Evolutionary conservation across 2,797 vertebrate species (phyloP).

Genomic region (Anniella stebbinsi): DNA sequence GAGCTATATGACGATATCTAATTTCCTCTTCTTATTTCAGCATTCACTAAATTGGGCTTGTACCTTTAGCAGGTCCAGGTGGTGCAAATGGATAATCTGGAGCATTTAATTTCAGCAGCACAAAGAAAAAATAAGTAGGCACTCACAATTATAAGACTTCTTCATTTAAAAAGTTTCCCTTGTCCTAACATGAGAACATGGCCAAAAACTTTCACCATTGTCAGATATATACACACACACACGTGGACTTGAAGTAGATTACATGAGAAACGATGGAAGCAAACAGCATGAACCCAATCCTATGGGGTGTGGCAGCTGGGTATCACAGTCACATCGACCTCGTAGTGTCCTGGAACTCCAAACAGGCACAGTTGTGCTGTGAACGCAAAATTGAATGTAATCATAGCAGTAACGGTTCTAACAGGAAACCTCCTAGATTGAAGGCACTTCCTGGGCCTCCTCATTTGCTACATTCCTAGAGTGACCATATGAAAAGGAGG

Average conservation of each 20-base stretch:
- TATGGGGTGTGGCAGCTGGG: too few species aligned
- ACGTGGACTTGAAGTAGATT: not conserved
- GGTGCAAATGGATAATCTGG: not conserved
- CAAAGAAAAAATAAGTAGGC: not conserved
- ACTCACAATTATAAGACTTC: not conserved
- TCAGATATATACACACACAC: not conserved
- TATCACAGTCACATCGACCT: not conserved
- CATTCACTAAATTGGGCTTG: not conserved
- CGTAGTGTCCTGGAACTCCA: not conserved
- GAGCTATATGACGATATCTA: constrained; percentile 51
- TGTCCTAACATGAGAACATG: not conserved
- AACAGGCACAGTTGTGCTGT: not conserved
- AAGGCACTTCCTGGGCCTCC: not conserved
- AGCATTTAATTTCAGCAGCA: not conserved
- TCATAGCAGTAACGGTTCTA: not conserved
- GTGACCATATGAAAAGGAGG: too few species aligned
- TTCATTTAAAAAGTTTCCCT: not conserved
- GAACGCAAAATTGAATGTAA: not conserved
- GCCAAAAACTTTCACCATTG: not conserved
- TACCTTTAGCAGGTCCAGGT: not conserved
- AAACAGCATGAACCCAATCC: not conserved
- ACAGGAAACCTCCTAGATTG: not conserved
- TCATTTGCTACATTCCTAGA: not conserved
- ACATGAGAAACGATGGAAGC: not conserved
- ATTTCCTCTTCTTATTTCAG: not conserved